A percentile compares a stretch with the other conserved stretches of the same genome.
Evolutionary conservation across 2,113 vertebrate genomes (phyloP).

Genomic region (Psilopsiagon aymara): DNA sequence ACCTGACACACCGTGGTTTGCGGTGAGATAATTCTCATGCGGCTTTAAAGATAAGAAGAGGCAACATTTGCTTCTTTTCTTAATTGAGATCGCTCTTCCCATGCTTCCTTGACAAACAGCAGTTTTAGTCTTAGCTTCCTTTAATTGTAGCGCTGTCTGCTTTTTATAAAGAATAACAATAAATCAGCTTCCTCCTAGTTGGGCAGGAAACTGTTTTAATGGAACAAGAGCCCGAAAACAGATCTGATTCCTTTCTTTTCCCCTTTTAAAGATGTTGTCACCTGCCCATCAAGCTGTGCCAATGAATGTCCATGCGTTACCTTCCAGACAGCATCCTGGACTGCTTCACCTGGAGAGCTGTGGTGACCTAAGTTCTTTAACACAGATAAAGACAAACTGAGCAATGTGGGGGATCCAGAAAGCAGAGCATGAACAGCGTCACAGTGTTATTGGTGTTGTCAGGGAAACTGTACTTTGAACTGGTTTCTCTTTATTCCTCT

Average conservation of each 20-base stretch:
- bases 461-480: constrained; percentile 83
- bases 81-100: not conserved
- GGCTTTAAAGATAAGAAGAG: not conserved
- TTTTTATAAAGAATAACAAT: not conserved
- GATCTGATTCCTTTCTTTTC: not conserved
- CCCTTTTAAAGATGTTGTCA: constrained; percentile 69
- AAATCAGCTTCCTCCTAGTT: not conserved
- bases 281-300: constrained; percentile 13
- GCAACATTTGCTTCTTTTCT: not conserved
- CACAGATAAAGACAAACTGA: not conserved
- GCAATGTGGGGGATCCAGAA: not conserved
- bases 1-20: not conserved
- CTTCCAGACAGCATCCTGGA: constrained; percentile 47
- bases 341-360: constrained; percentile 82
- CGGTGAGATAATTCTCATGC: not conserved
- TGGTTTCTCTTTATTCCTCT: constrained; percentile 52
- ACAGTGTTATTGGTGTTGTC: constrained; percentile 80
- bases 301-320: not conserved
- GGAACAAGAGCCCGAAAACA: not conserved
- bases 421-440: constrained; percentile 68
- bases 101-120: not conserved
- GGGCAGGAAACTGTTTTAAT: not conserved
- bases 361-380: constrained; percentile 84
- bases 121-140: not conserved
- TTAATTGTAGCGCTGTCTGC: not conserved